Conservation (phyloP, 2,113 vertebrate genomes). For the Columba janthina region DNA sequence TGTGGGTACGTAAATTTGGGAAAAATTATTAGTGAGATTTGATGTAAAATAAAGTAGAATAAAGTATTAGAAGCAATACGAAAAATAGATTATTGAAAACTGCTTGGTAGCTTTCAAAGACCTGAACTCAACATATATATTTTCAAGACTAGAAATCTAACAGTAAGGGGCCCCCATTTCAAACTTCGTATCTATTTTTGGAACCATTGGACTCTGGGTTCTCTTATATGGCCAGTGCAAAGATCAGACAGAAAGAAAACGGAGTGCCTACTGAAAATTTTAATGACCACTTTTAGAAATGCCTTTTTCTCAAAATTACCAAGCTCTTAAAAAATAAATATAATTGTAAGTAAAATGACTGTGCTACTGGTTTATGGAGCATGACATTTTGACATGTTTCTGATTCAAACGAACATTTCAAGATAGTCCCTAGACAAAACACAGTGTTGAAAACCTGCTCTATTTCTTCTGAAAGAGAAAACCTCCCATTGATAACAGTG, state of each 20-base stretch:
- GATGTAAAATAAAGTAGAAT: neutral
- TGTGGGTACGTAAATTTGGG: neutral
- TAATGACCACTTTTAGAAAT: neutral
- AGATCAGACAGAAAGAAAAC: neutral
- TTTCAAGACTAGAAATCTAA: neutral
- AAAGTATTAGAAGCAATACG: neutral
- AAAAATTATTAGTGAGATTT: neutral
- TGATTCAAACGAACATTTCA: neutral
- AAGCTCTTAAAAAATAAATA: neutral
- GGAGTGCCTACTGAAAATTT: neutral
- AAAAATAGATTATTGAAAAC: neutral
- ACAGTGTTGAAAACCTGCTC: neutral
- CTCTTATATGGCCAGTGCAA: neutral
- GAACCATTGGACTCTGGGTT: neutral
- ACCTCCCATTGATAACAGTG: neutral
- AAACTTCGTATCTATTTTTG: neutral
- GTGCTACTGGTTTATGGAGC: neutral
- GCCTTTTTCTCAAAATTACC: neutral
- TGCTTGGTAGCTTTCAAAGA: neutral
- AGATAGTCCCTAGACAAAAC: neutral
- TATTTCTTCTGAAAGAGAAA: conserved; percentile 3
- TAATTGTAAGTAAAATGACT: neutral
- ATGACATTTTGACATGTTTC: neutral
- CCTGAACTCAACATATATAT: neutral
- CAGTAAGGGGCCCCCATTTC: neutral